Percentiles rank a stretch among this genome's conserved stretches.
phyloP scores from a whole-genome alignment of 2,113 vertebrate genomes.

The human region GRCh38 chrX:107970501-107971000 shows the following conservation, averaged over 20 bases:
- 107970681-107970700: slow-evolving; percentile 19
- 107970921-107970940: too few species aligned
- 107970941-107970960: too few species aligned
- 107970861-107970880: too few species aligned
- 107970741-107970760: slow-evolving; percentile 16
- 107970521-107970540: not conserved
- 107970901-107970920: too few species aligned
- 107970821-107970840: too few species aligned
- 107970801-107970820: not conserved
- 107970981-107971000: too few species aligned
- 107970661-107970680: not conserved
- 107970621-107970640: not conserved
- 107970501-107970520: not conserved
- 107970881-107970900: too few species aligned
- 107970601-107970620: slow-evolving; percentile 8
- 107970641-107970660: not conserved
- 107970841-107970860: too few species aligned
- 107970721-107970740: not conserved
- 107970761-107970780: slow-evolving; percentile 27
- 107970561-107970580: slow-evolving; percentile 8
- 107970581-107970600: slow-evolving; percentile 18
- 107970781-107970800: not conserved
- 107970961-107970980: too few species aligned
- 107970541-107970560: not conserved
- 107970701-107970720: slow-evolving; percentile 41